Evolutionary conservation across 1,140 invertebrate genomes (phyloP).

Genomic region (Achroia grisella): DNA sequence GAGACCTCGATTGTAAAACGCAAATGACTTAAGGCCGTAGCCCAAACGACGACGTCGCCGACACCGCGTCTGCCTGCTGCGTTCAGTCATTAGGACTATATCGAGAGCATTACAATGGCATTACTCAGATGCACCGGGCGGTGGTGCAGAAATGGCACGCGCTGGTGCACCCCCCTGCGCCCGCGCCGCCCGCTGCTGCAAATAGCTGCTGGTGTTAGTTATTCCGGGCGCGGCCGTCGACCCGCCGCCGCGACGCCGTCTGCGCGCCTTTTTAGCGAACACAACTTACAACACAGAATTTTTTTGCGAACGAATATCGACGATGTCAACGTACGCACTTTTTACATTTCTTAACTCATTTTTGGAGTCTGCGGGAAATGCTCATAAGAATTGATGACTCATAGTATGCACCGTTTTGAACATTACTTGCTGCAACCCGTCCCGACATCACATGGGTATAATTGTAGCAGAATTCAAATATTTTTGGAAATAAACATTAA

Average conservation of each 20-base stretch:
- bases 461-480: too few species aligned
- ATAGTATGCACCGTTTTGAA: constrained; percentile 5
- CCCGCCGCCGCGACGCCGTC: constrained; percentile 71
- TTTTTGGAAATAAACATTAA: too few species aligned
- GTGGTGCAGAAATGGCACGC: constrained; percentile 68
- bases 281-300: constrained; percentile 55
- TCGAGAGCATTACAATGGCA: constrained; percentile 69
- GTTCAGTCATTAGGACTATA: constrained; percentile 51
- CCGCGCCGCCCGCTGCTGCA: constrained; percentile 50
- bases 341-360: constrained; percentile 38
- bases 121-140: constrained; percentile 70
- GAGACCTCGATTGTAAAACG: too few species aligned
- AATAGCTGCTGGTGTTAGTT: constrained; percentile 66
- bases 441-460: too few species aligned
- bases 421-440: too few species aligned
- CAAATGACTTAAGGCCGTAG: neutral
- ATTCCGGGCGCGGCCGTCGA: constrained; percentile 69
- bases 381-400: constrained; percentile 14
- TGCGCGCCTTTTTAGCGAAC: constrained; percentile 69
- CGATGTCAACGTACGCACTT: constrained; percentile 56
- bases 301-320: constrained; percentile 63
- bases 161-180: constrained; percentile 39
- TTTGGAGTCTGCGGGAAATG: constrained; percentile 24
- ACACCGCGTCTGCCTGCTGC: constrained; percentile 46
- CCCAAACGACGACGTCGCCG: constrained; percentile 30